Evolutionary conservation across 2,113 vertebrate species (phyloP), one percentile per base, ranked within the genome.

Genomic region (Emydura subglobosa): DNA sequence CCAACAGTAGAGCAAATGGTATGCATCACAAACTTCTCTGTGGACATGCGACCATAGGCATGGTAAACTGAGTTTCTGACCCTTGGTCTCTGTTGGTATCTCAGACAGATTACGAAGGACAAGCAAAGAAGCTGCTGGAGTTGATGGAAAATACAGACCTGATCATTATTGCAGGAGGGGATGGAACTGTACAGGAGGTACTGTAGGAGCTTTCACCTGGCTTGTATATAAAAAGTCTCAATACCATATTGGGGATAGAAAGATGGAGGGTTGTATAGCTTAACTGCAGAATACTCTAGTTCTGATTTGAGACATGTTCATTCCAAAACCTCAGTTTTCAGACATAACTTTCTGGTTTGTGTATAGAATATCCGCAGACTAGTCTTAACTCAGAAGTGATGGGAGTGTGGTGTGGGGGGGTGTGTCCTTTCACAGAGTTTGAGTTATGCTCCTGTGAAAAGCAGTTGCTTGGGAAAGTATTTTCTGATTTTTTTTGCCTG

Each of bases 71-170:
- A 83, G 9, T 87, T 88, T 87, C 95, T 21, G 74, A 79, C 3
- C 87, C 44, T 83, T 89, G 24, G 16, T 8, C 84, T 92, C 86
- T 94, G 42, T 97, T 97, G 95, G 50, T 96, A 31, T 91, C 93
- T 83, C 98, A 99, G 99, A 99, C 99, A 16, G 99, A 99, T 97
- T 99, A 99, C 96, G 99, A 99, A 96, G 99, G 99, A 57, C 99
- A 99, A 97, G 99, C 99, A 0, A 99, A 99, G 97, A 99, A 99
- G 83, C 97, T 99, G n/a, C 97, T 99, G 90, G 99, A 99, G 61
- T 42, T 99, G 82, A 98, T 99, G 99, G 99, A 99, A 83, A 98
- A 97, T 72, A 99, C 99, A 0, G 99, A 99, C 94, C 97, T 99
- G 97, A 98, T 99, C 94, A 99, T 99, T 34, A 99, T 99, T 80